Conservation (phyloP, 92 coral and sea anemone genomes). For the Siderastrea radians region DNA sequence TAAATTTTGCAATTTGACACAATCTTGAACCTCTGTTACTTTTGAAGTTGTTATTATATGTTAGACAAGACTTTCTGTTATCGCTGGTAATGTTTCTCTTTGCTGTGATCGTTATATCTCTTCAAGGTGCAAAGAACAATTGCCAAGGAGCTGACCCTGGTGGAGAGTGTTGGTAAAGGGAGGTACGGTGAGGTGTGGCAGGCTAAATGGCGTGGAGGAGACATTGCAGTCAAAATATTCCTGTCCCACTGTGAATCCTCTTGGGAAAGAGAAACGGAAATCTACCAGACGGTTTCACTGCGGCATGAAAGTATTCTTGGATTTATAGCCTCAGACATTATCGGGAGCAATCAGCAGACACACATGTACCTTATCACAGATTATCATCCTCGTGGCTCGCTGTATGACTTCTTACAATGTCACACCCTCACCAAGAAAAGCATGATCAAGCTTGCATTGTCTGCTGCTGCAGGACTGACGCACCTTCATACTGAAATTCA, state of each 20-base stretch:
- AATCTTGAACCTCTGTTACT: no score
- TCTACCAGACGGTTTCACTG: constrained; percentile 89
- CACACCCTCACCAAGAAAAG: constrained; percentile 64
- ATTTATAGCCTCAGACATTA: constrained; percentile 89
- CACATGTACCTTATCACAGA: constrained; percentile 82
- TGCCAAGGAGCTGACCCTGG: constrained; percentile 79
- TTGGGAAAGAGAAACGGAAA: constrained; percentile 90
- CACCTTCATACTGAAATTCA: constrained; percentile 83
- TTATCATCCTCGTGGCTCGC: constrained; percentile 77
- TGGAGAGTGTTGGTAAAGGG: constrained; percentile 83
- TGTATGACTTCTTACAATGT: constrained; percentile 72
- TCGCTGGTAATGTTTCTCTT: background rate
- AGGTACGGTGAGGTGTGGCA: constrained; percentile 92
- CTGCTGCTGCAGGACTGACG: constrained; percentile 80
- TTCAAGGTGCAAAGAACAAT: constrained; percentile 83
- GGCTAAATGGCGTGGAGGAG: constrained; percentile 91
- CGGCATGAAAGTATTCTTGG: constrained; percentile 92
- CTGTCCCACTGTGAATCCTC: constrained; percentile 90
- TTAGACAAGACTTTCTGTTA: no score
- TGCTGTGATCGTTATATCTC: background rate
- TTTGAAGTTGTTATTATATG: no score
- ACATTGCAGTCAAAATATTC: constrained; percentile 93
- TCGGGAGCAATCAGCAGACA: constrained; percentile 76
- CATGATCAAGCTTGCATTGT: constrained; percentile 77
- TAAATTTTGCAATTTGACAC: no score